Percentiles rank a stretch among this genome's conserved stretches.
Conservation (phyloP, 2,797 vertebrate species). For the Pangasius krempfi region DNA sequence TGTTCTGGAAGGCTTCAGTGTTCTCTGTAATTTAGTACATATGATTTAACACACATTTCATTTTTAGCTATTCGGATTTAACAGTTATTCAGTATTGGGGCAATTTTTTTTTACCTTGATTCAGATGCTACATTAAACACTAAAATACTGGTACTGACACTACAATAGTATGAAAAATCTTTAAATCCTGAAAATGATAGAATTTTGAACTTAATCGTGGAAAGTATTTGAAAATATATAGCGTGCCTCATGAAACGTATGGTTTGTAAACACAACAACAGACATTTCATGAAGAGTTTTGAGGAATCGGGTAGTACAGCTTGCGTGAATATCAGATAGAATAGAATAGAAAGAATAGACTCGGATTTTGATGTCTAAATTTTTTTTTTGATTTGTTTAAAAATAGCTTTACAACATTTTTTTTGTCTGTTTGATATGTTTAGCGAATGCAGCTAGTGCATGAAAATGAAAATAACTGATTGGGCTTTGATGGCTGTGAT, state of each 20-base stretch:
- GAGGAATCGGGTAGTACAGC: background rate
- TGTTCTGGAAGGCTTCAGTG: background rate
- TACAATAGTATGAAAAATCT: background rate
- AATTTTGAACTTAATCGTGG: background rate
- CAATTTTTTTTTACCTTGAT: no score
- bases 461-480: background rate
- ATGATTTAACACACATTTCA: background rate
- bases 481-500: constrained; percentile 20
- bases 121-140: background rate
- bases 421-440: background rate
- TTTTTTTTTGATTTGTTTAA: background rate
- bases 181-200: background rate
- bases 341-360: background rate
- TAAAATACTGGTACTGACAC: background rate
- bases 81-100: background rate
- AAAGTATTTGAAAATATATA: background rate
- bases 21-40: background rate
- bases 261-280: background rate
- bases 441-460: background rate
- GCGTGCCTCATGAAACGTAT: background rate
- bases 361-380: background rate
- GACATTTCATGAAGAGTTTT: background rate
- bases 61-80: background rate
- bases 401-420: background rate
- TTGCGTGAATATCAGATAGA: background rate